Evolutionary conservation across 2,113 vertebrate genomes (phyloP).

Genomic region (Ifrita kowaldi): DNA sequence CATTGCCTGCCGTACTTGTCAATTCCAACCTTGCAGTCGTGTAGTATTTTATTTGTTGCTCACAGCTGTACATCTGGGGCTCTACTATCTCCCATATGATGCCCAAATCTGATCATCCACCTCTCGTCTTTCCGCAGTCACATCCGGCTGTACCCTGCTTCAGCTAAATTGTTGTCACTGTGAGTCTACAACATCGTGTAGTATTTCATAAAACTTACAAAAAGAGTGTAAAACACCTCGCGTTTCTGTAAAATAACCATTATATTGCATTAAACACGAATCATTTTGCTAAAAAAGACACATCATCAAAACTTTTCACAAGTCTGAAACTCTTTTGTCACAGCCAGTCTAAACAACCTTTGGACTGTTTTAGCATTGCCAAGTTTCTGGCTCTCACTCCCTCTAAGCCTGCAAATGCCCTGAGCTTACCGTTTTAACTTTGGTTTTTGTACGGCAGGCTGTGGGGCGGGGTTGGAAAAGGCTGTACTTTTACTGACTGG

Average conservation of each 20-base stretch:
- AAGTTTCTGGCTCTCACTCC: background rate
- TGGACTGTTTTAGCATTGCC: background rate
- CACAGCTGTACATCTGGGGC: background rate
- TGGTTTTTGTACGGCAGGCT: conserved; percentile 80
- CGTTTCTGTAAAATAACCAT: background rate
- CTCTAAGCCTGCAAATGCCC: background rate
- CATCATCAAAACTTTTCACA: background rate
- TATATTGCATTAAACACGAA: background rate
- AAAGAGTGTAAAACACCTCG: background rate
- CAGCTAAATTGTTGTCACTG: background rate
- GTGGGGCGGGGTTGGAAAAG: conserved; percentile 76
- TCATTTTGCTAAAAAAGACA: background rate
- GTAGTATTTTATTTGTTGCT: background rate
- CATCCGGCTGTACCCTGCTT: background rate
- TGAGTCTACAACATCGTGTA: background rate
- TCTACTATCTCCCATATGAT: background rate
- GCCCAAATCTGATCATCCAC: background rate
- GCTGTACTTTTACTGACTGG: conserved; percentile 79
- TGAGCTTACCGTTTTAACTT: conserved; percentile 83
- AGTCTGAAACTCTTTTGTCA: background rate
- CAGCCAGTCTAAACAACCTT: background rate
- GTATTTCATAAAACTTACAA: background rate
- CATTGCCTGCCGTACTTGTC: background rate
- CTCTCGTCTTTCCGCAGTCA: background rate
- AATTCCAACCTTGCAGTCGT: background rate